Percentiles rank a stretch among this genome's conserved stretches.
These are phyloP conservation scores for Rhagoletis zephyria DNA, from an alignment of 1,140 invertebrate species.

Conservation along the genomic window DNA sequence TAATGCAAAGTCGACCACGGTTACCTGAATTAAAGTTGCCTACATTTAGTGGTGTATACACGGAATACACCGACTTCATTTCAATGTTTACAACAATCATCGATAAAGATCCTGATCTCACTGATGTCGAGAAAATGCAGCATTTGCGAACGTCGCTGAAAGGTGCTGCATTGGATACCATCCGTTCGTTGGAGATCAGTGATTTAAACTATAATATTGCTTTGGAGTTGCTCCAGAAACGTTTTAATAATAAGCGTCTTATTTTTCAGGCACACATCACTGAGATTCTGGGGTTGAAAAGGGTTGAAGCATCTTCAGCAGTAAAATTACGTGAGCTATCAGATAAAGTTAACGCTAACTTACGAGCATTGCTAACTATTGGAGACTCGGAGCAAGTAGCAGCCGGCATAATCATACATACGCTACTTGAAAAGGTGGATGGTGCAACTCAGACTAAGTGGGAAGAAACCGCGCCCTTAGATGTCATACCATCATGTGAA, in stretches of 20 bases:
- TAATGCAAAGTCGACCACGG: too few relatives aligned
- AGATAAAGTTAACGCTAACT: neutral
- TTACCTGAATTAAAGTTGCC: too few relatives aligned
- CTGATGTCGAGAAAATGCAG: slow-evolving; percentile 47
- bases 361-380: neutral
- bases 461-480: slow-evolving; percentile 11
- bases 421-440: neutral
- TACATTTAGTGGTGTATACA: slow-evolving; percentile 8
- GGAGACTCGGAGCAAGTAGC: neutral
- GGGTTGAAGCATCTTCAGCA: slow-evolving; percentile 15
- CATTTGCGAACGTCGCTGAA: neutral
- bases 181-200: slow-evolving; percentile 25
- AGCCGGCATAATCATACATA: neutral
- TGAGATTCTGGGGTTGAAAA: neutral
- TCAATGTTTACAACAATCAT: slow-evolving; percentile 41
- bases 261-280: too few relatives aligned
- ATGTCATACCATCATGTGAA: neutral
- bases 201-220: slow-evolving; percentile 49
- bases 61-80: slow-evolving; percentile 51
- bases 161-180: slow-evolving; percentile 42
- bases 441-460: neutral
- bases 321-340: neutral
- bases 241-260: neutral
- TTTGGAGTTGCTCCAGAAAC: slow-evolving; percentile 27
- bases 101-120: slow-evolving; percentile 38